These are phyloP conservation scores for Pangasius larnaudii DNA, from an alignment of 2,797 vertebrate species.

Conservation along the genomic window DNA sequence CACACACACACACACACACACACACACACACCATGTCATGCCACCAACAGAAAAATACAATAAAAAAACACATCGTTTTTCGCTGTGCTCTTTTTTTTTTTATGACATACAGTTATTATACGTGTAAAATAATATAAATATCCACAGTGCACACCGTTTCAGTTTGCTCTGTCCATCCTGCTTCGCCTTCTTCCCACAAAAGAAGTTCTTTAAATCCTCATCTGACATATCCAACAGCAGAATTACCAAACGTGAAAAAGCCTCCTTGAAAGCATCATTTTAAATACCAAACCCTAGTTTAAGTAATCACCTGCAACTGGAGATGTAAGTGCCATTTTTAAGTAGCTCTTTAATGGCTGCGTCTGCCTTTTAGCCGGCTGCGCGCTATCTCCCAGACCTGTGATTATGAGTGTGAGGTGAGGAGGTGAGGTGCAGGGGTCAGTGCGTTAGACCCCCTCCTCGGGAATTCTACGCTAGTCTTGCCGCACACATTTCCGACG, in stretches of 20 bases:
- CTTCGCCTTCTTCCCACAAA: constrained; percentile 53
- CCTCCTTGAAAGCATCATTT: constrained; percentile 96
- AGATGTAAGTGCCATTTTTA: constrained; percentile 99
- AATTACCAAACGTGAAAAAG: constrained; percentile 94
- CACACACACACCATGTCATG: constrained; percentile 62
- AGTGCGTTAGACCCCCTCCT: constrained; percentile 95
- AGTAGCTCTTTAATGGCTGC: constrained; percentile 99
- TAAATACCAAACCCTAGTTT: constrained; percentile 99
- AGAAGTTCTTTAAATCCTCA: constrained; percentile 18
- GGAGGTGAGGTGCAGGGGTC: constrained; percentile 97
- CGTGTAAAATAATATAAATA: neutral
- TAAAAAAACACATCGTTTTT: neutral
- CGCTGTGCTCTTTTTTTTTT: neutral
- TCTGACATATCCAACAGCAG: constrained; percentile 77
- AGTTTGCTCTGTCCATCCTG: constrained; percentile 59
- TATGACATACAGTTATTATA: neutral
- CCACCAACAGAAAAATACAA: constrained; percentile 70
- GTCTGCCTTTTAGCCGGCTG: constrained; percentile 97
- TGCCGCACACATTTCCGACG: constrained; percentile 63
- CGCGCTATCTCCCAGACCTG: constrained; percentile 95
- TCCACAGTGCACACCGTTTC: neutral
- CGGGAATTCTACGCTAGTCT: constrained; percentile 92
- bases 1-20: constrained; percentile 45
- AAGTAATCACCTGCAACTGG: constrained; percentile 99
- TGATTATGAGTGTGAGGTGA: constrained; percentile 99